Evolutionary conservation across 2,113 vertebrate genomes (phyloP), one percentile per base, ranked within the genome.

Genomic region (Mormyrus iriodes): DNA sequence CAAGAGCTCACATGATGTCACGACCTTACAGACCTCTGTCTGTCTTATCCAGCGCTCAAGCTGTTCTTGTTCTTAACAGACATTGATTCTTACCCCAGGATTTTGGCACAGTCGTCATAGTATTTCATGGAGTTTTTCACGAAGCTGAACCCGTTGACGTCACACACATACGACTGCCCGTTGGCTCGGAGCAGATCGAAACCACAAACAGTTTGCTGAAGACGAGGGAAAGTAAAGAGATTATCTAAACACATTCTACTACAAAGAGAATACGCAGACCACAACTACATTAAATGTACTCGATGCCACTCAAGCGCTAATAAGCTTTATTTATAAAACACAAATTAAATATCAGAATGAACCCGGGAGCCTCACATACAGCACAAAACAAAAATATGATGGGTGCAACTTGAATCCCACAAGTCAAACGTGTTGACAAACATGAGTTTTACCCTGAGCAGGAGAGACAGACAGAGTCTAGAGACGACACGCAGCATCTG

Each of bases 71-170:
- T 46, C 44, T 39, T 39, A 83, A 24, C 19, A 84, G 19, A 39
- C 7, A 1, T 61, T 8, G 2, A 27, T 61, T 10, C 96, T 96
- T 95, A 97, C 97, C 97, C 97, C 89, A 98, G 94, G 90, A 98
- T 98, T 93, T 98, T 98, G 90, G 97, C 97, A 93, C 97, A 98
- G 93, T 98, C 97, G 91, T 98, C 97, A 90, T 98, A 98, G 93
- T 98, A 98, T 92, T 97, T 98, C 97, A 97, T 98, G 88, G 97
- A 98, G 92, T 98, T 98, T 94, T 98, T 98, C 93, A 98, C 97
- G 91, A 98, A 98, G 94, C 97, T 98, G 94, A 98, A 98, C 90
- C 97, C 97, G 88, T 98, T 98, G 85, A 98, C 97, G 88, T 98
- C 97, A 92, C 97, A 98, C 53, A 98, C 97, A 83, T 97, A 98